Percentiles rank a stretch among this genome's conserved stretches.
These are phyloP conservation scores for Darevskia mixta DNA, from an alignment of 2,797 vertebrate genomes.

Conservation along the genomic window DNA sequence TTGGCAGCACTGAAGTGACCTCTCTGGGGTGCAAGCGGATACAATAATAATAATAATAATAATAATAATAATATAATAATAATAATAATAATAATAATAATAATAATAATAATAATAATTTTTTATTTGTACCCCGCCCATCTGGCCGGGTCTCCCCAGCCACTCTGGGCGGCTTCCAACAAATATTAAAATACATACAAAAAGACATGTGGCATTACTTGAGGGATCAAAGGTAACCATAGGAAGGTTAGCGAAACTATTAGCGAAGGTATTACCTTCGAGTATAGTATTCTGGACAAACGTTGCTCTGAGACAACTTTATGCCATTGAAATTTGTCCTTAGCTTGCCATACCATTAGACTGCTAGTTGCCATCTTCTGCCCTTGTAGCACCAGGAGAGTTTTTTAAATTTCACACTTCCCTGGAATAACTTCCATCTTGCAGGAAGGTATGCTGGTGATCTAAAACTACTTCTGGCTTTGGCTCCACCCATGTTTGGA, in stretches of 20 bases:
- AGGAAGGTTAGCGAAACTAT: neutral
- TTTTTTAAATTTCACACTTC: neutral
- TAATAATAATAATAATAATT: too few relatives aligned
- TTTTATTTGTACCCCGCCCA: too few relatives aligned
- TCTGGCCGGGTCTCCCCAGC: too few relatives aligned
- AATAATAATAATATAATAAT: too few relatives aligned
- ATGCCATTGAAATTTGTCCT: neutral
- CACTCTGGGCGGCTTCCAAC: too few relatives aligned
- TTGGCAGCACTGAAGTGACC: too few relatives aligned
- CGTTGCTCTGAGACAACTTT: neutral
- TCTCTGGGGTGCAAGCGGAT: neutral
- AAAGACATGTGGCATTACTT: neutral
- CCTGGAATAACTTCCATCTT: neutral
- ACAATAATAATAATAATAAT: too few relatives aligned
- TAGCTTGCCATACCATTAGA: neutral
- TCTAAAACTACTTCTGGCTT: too few relatives aligned
- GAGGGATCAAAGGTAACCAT: neutral
- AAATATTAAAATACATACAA: too few relatives aligned
- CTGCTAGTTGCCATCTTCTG: neutral
- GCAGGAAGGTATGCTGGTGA: neutral
- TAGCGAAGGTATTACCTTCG: neutral
- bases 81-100: too few relatives aligned
- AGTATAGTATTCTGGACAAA: neutral
- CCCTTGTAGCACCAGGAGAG: neutral
- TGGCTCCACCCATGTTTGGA: too few relatives aligned